Conservation (phyloP, 1,140 invertebrate species). For the Nomia melanderi region DNA sequence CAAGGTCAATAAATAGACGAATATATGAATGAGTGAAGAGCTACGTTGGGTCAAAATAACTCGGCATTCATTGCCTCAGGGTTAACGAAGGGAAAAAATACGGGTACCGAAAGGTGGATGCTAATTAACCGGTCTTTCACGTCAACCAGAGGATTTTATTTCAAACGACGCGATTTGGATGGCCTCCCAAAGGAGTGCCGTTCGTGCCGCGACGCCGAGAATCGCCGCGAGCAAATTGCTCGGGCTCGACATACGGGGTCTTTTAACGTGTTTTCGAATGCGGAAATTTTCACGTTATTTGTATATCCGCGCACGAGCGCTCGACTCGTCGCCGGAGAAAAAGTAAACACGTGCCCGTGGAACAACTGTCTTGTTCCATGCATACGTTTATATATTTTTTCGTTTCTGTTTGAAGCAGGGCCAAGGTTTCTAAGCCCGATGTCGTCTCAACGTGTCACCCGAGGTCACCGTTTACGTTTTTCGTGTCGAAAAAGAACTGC, state of each 20-base stretch:
- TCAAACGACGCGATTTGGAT: neutral
- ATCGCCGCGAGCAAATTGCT: slow-evolving; percentile 19
- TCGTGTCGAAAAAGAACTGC: neutral
- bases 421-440: too few relatives aligned
- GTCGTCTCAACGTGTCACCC: neutral
- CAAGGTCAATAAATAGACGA: too few relatives aligned
- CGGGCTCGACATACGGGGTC: slow-evolving; percentile 8
- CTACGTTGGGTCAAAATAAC: too few relatives aligned
- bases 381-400: neutral
- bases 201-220: neutral
- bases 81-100: neutral
- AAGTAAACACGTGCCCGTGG: neutral
- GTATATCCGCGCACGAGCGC: slow-evolving; percentile 10
- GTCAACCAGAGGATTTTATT: neutral
- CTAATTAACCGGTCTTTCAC: slow-evolving; percentile 16
- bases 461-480: neutral
- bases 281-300: slow-evolving; percentile 43
- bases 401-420: neutral
- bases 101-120: neutral
- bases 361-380: neutral
- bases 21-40: too few relatives aligned
- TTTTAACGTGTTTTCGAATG: slow-evolving; percentile 24
- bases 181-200: neutral
- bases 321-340: neutral
- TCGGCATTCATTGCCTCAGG: too few relatives aligned